Conservation (phyloP, 2,888 invertebrate genomes). For the Schizaphis graminum region DNA sequence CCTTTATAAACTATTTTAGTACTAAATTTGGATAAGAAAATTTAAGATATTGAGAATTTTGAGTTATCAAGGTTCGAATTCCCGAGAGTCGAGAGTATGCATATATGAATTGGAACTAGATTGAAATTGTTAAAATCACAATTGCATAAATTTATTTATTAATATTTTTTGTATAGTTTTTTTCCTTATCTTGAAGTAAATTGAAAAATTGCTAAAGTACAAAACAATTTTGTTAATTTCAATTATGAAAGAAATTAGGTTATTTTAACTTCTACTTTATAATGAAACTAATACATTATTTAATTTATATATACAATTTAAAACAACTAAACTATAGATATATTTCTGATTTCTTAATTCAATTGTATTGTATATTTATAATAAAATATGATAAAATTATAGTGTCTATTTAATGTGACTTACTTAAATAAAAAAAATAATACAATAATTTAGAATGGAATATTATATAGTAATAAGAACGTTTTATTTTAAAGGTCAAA, state of each 20-base stretch:
- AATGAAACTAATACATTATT: background rate
- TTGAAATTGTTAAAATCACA: background rate
- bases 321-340: background rate
- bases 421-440: too few relatives aligned
- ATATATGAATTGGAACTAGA: too few relatives aligned
- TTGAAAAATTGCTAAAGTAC: background rate
- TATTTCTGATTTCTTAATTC: too few relatives aligned
- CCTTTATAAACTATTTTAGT: too few relatives aligned
- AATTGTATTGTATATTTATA: too few relatives aligned
- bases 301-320: background rate
- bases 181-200: background rate
- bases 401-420: too few relatives aligned
- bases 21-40: too few relatives aligned
- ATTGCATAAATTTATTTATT: background rate
- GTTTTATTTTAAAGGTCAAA: background rate
- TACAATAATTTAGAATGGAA: background rate
- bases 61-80: too few relatives aligned
- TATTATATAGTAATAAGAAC: background rate
- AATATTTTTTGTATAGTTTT: background rate
- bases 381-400: too few relatives aligned
- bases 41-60: too few relatives aligned
- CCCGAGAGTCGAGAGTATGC: too few relatives aligned
- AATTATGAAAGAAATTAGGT: background rate
- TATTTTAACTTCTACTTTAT: background rate
- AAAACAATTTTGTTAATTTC: background rate